Conservation (phyloP, 1,140 invertebrate genomes). For the Monochamus saltuarius region DNA sequence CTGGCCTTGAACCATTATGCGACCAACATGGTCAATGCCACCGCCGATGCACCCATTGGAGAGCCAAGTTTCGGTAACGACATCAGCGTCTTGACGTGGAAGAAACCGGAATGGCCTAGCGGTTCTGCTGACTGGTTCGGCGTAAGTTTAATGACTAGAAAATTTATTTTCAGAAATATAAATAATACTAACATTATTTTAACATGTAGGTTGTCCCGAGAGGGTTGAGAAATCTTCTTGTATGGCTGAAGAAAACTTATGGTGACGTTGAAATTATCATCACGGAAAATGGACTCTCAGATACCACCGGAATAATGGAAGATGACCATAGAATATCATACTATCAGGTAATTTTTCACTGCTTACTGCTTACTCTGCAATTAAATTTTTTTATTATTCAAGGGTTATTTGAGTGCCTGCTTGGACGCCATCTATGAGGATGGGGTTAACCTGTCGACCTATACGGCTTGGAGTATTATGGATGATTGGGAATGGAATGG, state of each 20-base stretch:
- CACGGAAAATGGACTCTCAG: slow-evolving; percentile 30
- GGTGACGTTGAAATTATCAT: slow-evolving; percentile 24
- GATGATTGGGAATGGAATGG: slow-evolving; percentile 66
- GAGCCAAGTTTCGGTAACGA: too few relatives aligned
- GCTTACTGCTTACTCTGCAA: neutral
- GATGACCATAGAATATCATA: slow-evolving; percentile 57
- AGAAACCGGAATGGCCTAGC: too few relatives aligned
- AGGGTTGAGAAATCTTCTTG: slow-evolving; percentile 36
- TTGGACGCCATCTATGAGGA: slow-evolving; percentile 49
- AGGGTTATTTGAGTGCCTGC: slow-evolving; percentile 52
- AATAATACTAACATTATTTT: too few relatives aligned
- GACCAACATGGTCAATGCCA: too few relatives aligned
- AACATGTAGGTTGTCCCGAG: slow-evolving; percentile 24
- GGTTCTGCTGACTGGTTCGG: too few relatives aligned
- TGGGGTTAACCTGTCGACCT: slow-evolving; percentile 52
- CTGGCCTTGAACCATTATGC: slow-evolving; percentile 27
- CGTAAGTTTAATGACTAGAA: too few relatives aligned
- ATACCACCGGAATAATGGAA: slow-evolving; percentile 47
- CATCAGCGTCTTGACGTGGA: too few relatives aligned
- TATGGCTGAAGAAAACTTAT: slow-evolving; percentile 30
- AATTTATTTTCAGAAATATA: too few relatives aligned
- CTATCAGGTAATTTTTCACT: slow-evolving; percentile 43
- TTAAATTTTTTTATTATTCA: too few relatives aligned
- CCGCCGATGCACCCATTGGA: neutral
- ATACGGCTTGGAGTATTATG: slow-evolving; percentile 63